Base-by-base conservation (phyloP, 2,797 vertebrate species). In the Buceros bicornis region DNA sequence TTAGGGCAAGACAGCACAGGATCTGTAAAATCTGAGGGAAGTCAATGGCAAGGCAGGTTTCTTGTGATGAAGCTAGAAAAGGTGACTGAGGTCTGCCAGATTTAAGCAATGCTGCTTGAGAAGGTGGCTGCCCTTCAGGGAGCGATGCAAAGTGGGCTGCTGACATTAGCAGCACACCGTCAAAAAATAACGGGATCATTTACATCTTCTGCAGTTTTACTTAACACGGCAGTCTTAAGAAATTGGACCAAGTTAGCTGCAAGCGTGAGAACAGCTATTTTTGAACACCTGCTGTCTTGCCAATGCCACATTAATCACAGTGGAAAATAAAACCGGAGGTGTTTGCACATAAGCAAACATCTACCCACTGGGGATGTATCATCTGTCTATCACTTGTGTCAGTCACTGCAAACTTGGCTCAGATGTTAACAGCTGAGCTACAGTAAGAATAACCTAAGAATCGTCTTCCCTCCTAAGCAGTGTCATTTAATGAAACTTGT, bases 181-280 rank as follows among this genome's bases (percentile, higher is more conserved):
- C 58, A 84, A 47, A 79, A 88, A 71, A 28, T 14, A 86, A 85
- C 0, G 0, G 65, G 14, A 74, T 22, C 0, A 0, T 81, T 88
- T 54, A 28, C n/a, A 69, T 19, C 42, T 66, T 64, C 35, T 61
- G 13, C 0, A 0, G 31, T 43, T 91, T 58, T 61, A 69, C n/a
- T n/a, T 40, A 42, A 67, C 45, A 40, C 16, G 22, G 40, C 61
- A 83, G 24, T 47, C 77, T 76, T 70, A 57, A 81, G 76, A 58
- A 82, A 86, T 7, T 31, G 45, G n/a, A 76, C 45, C 51, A 74
- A 56, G 45, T n/a, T 26, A 93, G 72, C 25, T 31, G 45, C 1
- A 5, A 61, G 51, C 26, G 69, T 6, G 19, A 79, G 35, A 88
- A 83, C 33, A 90, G 65, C 29, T 90, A 48, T 40, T 82, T 93